A percentile compares a stretch with the other conserved stretches of the same genome.
Conservation (phyloP, 2,797 vertebrate species). For the Tiaroga cobitis region DNA sequence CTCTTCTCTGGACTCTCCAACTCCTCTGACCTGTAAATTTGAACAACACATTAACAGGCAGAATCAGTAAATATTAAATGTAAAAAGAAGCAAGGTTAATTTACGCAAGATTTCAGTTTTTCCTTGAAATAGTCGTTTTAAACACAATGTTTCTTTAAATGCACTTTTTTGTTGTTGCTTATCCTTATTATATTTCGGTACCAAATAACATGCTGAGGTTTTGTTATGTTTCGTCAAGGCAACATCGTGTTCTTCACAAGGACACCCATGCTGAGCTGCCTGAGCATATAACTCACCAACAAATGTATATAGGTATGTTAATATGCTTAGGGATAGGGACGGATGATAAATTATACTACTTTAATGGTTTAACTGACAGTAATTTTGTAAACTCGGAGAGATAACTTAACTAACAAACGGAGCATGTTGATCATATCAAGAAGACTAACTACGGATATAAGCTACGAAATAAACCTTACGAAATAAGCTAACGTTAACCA, state of each 20-base stretch:
- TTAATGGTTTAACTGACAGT: neutral
- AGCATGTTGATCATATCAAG: neutral
- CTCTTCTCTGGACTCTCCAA: constrained; percentile 88
- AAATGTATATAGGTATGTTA: neutral
- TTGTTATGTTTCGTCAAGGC: constrained; percentile 5
- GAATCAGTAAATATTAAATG: neutral
- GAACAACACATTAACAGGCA: neutral
- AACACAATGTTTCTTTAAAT: neutral
- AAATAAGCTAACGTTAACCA: neutral
- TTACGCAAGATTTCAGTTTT: neutral
- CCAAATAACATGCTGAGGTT: neutral
- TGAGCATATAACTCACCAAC: neutral
- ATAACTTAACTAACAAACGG: neutral
- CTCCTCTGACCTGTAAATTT: constrained; percentile 82
- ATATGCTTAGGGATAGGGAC: neutral
- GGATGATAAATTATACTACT: neutral
- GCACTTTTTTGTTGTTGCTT: neutral
- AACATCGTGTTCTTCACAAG: constrained; percentile 7
- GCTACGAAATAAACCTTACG: too few relatives aligned
- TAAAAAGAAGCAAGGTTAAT: neutral
- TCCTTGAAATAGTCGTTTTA: neutral
- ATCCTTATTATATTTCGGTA: neutral
- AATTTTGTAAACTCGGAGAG: neutral
- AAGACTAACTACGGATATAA: neutral
- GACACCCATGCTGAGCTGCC: neutral